These are phyloP conservation scores for Acanthurus tractus DNA, from an alignment of 2,797 vertebrate species.

Conservation along the genomic window DNA sequence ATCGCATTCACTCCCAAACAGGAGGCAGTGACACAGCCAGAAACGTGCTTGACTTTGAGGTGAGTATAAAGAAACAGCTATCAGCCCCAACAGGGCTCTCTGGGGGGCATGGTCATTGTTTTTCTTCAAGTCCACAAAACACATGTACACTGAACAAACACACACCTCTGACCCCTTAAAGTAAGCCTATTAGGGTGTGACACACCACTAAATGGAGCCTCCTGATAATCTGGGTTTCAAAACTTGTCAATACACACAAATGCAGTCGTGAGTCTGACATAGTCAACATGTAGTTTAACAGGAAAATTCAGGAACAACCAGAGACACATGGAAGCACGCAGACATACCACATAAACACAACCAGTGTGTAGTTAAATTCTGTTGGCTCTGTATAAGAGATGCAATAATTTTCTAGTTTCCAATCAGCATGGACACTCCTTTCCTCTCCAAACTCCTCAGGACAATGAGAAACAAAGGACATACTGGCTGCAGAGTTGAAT, in stretches of 20 bases:
- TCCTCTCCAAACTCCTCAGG: slow-evolving; percentile 53
- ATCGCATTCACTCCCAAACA: too few relatives aligned
- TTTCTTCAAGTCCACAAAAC: too few relatives aligned
- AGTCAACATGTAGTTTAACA: too few relatives aligned
- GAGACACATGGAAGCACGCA: not conserved
- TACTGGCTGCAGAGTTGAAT: slow-evolving; percentile 61
- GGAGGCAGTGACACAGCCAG: too few relatives aligned
- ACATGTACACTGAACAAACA: too few relatives aligned
- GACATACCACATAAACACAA: not conserved
- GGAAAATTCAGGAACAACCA: not conserved
- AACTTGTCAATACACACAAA: not conserved
- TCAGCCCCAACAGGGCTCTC: too few relatives aligned
- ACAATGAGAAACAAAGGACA: slow-evolving; percentile 79
- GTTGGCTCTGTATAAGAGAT: slow-evolving; percentile 9
- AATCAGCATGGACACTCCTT: slow-evolving; percentile 57
- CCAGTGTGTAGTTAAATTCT: slow-evolving; percentile 15
- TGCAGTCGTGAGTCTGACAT: not conserved
- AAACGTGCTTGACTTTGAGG: too few relatives aligned
- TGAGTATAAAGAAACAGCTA: too few relatives aligned
- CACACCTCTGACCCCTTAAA: too few relatives aligned
- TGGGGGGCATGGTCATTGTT: too few relatives aligned
- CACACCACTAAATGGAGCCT: too few relatives aligned
- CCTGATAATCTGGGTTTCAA: not conserved
- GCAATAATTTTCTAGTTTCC: slow-evolving; percentile 47
- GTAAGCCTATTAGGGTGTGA: too few relatives aligned